phyloP scores from a whole-genome alignment of 2,113 vertebrate species.

The Xiphophorus maculatus region DNA sequence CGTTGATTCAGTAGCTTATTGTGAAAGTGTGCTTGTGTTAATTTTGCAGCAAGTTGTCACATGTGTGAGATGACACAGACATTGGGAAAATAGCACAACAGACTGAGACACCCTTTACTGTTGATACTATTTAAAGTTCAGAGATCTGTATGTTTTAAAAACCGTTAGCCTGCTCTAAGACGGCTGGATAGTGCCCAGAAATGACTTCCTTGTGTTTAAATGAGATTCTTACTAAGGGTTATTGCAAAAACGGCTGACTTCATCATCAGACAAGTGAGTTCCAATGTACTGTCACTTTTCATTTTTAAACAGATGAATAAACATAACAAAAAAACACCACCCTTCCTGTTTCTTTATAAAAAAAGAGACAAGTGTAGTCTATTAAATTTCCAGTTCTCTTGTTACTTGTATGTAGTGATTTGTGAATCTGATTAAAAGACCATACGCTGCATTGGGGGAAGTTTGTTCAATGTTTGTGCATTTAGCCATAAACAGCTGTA shows the following conservation, averaged over 20 bases:
- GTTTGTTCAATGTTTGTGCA: not conserved
- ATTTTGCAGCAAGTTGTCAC: slow-evolving; percentile 58
- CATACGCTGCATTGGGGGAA: not conserved
- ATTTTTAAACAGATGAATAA: not conserved
- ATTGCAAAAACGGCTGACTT: not conserved
- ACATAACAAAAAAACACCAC: not conserved
- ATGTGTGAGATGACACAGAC: slow-evolving; percentile 39
- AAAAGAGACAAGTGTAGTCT: not conserved
- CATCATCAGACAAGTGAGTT: not conserved
- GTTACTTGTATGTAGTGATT: not conserved
- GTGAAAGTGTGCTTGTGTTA: slow-evolving; percentile 20
- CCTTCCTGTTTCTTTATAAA: not conserved
- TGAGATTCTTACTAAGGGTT: not conserved
- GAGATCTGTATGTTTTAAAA: not conserved
- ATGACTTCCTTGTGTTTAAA: not conserved
- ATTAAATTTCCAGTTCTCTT: not conserved
- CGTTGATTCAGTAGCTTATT: slow-evolving; percentile 62
- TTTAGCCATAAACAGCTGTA: slow-evolving; percentile 25
- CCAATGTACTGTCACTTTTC: not conserved
- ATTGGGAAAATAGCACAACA: slow-evolving; percentile 18
- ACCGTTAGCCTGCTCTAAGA: not conserved
- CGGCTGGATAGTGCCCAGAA: not conserved
- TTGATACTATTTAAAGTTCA: not conserved
- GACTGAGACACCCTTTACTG: not conserved
- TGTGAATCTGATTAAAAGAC: slow-evolving; percentile 1